Evolutionary conservation across 53 echinoderm and acorn worm genomes (phyloP).

Genomic region (Luidia sarsii): DNA sequence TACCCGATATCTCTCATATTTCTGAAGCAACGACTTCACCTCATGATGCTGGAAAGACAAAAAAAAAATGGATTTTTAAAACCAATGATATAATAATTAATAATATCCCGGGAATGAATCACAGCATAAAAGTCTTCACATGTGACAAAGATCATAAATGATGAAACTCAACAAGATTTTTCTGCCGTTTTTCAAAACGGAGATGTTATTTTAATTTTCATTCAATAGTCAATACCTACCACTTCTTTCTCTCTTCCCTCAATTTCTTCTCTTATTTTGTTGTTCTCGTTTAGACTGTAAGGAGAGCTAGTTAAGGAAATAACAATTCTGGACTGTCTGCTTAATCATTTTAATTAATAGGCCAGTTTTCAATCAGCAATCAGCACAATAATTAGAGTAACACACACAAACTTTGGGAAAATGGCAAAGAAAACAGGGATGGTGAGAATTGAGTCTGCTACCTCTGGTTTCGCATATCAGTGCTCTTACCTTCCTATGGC

Average conservation of each 20-base stretch:
- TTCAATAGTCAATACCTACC: slow-evolving; percentile 70
- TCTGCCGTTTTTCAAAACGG: too few species aligned
- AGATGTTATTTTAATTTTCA: too few species aligned
- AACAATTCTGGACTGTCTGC: not conserved
- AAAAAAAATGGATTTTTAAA: not conserved
- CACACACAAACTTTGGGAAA: not conserved
- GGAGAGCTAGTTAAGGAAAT: slow-evolving; percentile 29
- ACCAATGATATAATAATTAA: not conserved
- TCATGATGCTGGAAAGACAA: slow-evolving; percentile 75
- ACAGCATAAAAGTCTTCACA: too few species aligned
- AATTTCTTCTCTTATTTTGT: slow-evolving; percentile 71
- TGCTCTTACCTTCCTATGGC: too few species aligned
- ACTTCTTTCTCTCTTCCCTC: slow-evolving; percentile 80
- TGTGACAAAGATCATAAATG: too few species aligned
- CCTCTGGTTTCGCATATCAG: too few species aligned
- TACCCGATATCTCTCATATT: slow-evolving; percentile 94
- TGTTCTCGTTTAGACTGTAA: slow-evolving; percentile 81
- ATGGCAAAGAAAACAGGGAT: too few species aligned
- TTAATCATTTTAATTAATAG: not conserved
- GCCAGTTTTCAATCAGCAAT: not conserved
- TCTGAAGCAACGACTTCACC: slow-evolving; percentile 76
- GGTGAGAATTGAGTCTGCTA: too few species aligned
- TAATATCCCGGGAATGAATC: too few species aligned
- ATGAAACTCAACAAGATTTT: too few species aligned
- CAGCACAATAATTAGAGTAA: not conserved